phyloP scores from a whole-genome alignment of 2,888 invertebrate species.

The Ryuthela nishihirai region DNA sequence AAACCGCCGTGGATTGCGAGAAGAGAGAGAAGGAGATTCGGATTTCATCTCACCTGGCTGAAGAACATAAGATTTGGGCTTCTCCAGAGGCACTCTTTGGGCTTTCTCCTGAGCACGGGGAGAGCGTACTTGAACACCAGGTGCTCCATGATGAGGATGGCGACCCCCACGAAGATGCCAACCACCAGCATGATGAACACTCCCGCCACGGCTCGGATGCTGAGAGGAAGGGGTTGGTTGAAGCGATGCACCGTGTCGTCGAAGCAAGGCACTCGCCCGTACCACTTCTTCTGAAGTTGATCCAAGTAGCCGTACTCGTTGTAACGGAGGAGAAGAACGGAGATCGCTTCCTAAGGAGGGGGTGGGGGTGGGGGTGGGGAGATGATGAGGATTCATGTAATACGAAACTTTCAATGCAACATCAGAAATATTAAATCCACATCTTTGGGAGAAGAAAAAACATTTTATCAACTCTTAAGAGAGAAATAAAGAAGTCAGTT shows the following conservation, averaged over 20 bases:
- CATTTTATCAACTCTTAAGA: too few species aligned
- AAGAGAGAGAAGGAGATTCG: too few species aligned
- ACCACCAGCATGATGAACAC: slow-evolving; percentile 73
- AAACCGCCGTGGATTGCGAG: too few species aligned
- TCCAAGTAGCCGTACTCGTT: slow-evolving; percentile 82
- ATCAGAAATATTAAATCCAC: too few species aligned
- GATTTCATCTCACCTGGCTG: slow-evolving; percentile 75
- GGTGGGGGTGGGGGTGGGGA: too few species aligned
- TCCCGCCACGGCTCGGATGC: slow-evolving; percentile 77
- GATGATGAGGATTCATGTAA: too few species aligned
- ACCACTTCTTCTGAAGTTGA: slow-evolving; percentile 82
- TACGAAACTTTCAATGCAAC: too few species aligned
- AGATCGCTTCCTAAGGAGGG: slow-evolving; percentile 68
- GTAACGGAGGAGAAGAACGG: slow-evolving; percentile 74
- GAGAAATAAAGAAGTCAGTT: too few species aligned
- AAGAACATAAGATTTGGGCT: slow-evolving; percentile 92
- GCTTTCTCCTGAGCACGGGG: slow-evolving; percentile 74
- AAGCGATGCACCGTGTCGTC: slow-evolving; percentile 40
- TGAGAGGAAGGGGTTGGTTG: slow-evolving; percentile 71
- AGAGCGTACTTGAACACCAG: slow-evolving; percentile 85
- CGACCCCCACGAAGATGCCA: slow-evolving; percentile 71
- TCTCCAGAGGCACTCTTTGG: slow-evolving; percentile 82
- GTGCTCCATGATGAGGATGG: slow-evolving; percentile 80
- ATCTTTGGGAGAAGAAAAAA: too few species aligned
- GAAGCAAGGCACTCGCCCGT: slow-evolving; percentile 76